Base-by-base conservation (phyloP, 37 sponge, comb jelly and placozoan species). In the Hormiphora californensis region DNA sequence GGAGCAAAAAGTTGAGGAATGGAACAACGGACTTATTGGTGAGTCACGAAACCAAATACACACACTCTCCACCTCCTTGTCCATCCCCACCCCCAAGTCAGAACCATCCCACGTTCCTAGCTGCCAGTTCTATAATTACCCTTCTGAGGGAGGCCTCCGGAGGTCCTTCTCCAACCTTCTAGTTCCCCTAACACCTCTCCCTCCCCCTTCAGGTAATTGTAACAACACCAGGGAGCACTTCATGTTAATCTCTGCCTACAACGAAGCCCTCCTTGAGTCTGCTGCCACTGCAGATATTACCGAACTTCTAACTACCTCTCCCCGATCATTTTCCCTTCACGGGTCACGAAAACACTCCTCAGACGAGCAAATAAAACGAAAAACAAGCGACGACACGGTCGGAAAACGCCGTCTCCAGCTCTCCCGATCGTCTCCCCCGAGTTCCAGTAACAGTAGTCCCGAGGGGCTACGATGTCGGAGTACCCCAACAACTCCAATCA, bases 191-290 rank as follows among this genome's bases (percentile, higher is more conserved):
- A 5, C 3, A 57, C 25, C 59, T 57, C 59, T 19, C 59, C 59
- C 21, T 30, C 4, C 1, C 81, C 9, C 25, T 22, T 8, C 81
- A 40, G 81, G 81, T 1, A 46, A 39, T 7, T 19, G 38, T 46
- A 73, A 4, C 44, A 73, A 33, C 23, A 27, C 81, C 7, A 43
- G 81, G 15, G 81, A 73, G 23, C 81, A 73, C 44, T 73, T 43
- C 81, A 33, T 33, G 46, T 28, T 73, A 28, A 73, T 73, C 41
- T 4, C 81, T 4, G 81, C 81, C 43, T 73, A 73, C 81, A 73
- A 73, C 81, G 81, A 73, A 28, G 81, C 81, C 25, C 81, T 73
- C 44, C 81, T 73, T 9, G 81, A 73, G 25, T 36, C 81, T 43
- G 35, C 40, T n/a, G n/a, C n/a, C n/a, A n/a, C n/a, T n/a, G n/a